Conservation (phyloP, 30 jellyfish, hydroid and myxozoan species). For the Pelagia noctiluca region DNA sequence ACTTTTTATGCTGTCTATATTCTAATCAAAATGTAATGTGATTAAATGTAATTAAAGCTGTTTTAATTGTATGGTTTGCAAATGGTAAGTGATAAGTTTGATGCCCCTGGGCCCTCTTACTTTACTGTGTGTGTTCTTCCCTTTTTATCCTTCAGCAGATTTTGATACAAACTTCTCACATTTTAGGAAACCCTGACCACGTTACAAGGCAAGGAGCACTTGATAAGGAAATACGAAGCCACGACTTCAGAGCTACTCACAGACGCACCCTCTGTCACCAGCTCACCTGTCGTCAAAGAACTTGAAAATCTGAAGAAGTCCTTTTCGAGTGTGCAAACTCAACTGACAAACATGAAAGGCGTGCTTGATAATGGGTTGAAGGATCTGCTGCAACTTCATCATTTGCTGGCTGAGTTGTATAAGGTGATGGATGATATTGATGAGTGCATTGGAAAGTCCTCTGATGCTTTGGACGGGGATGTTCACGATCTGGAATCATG, state of each 20-base stretch:
- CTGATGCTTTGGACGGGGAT: constrained; percentile 85
- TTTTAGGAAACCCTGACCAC: constrained; percentile 70
- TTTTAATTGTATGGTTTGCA: no score
- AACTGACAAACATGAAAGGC: constrained; percentile 50
- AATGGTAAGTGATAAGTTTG: no score
- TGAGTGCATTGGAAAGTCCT: constrained; percentile 80
- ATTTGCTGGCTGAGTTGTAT: constrained; percentile 52
- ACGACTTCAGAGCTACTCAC: constrained; percentile 67
- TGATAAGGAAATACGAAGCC: constrained; percentile 51
- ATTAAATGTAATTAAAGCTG: no score
- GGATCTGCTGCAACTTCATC: constrained; percentile 72
- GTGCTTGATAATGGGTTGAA: constrained; percentile 60
- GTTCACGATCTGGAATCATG: constrained; percentile 85
- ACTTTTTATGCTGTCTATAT: no score
- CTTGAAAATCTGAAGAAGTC: constrained; percentile 71
- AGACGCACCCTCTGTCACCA: constrained; percentile 68
- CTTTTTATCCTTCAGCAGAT: background rate
- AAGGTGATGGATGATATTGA: constrained; percentile 84
- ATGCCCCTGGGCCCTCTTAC: background rate
- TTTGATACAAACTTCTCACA: background rate
- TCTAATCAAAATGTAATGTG: no score
- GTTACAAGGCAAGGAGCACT: constrained; percentile 64
- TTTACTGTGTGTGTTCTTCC: background rate
- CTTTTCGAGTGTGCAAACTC: constrained; percentile 53
- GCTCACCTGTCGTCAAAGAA: constrained; percentile 80